These are phyloP conservation scores for Styela clava DNA, from an alignment of 23 tunicate genomes.

Conservation along the genomic window DNA sequence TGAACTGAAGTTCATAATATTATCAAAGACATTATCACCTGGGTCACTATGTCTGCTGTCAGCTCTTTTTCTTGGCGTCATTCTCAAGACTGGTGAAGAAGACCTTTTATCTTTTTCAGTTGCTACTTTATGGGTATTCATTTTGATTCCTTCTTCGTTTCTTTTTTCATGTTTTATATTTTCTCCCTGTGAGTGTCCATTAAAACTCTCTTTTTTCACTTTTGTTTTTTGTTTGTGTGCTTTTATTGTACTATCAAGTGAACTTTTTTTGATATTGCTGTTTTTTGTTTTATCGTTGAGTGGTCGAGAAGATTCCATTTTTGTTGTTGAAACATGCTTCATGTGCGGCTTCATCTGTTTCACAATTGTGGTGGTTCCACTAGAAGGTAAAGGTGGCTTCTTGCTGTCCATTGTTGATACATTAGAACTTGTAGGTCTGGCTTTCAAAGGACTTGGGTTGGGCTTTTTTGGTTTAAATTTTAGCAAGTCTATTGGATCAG, in stretches of 20 bases:
- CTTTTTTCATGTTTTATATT: not conserved
- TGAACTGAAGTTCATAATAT: conserved; percentile 37
- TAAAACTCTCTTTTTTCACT: not conserved
- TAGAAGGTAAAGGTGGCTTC: not conserved
- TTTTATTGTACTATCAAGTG: not conserved
- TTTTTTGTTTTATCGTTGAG: not conserved
- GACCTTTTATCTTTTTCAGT: not conserved
- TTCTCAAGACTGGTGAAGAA: not conserved
- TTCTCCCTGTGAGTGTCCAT: not conserved
- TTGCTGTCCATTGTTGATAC: not conserved
- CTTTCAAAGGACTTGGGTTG: conserved; percentile 2
- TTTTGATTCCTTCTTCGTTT: not conserved
- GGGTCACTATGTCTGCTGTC: conserved; percentile 60
- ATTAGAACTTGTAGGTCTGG: not conserved
- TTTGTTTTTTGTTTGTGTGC: conserved; percentile 18
- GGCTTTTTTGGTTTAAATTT: conserved; percentile 50
- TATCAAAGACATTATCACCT: conserved; percentile 78
- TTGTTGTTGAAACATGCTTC: not conserved
- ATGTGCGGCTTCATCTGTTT: conserved; percentile 1
- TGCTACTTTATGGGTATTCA: not conserved
- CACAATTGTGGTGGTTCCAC: not conserved
- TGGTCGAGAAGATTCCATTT: not conserved
- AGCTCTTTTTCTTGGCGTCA: conserved; percentile 13
- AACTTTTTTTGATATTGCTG: not conserved
- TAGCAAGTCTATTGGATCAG: conserved; percentile 65